A percentile compares a stretch with the other conserved stretches of the same genome.
Evolutionary conservation across 2,888 invertebrate genomes (phyloP).

Genomic region (Cheilosia vernalis): DNA sequence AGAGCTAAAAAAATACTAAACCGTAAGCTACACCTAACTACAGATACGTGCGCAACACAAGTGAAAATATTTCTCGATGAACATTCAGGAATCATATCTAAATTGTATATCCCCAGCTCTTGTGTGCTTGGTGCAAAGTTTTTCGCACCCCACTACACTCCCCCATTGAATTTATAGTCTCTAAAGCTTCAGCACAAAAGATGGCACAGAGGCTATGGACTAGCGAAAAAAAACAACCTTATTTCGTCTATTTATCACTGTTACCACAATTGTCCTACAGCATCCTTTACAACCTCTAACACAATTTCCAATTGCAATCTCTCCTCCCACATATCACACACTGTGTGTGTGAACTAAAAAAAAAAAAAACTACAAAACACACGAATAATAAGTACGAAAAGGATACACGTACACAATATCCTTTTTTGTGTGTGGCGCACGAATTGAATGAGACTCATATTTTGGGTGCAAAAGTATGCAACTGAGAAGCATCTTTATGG

Average conservation of each 20-base stretch:
- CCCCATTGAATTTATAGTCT: conserved; percentile 50
- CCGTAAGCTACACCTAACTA: conserved; percentile 23
- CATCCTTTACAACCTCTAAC: conserved; percentile 69
- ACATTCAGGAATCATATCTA: conserved; percentile 69
- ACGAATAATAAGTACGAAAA: conserved; percentile 26
- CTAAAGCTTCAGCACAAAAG: conserved; percentile 30
- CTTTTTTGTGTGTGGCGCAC: conserved; percentile 3
- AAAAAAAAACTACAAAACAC: conserved; percentile 20
- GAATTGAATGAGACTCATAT: conserved; percentile 46
- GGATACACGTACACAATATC: conserved; percentile 5
- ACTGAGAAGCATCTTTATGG: conserved; percentile 46
- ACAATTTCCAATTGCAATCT: conserved; percentile 66
- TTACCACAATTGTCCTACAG: conserved; percentile 69
- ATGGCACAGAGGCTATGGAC: not conserved
- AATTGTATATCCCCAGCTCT: conserved; percentile 57
- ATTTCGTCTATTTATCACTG: conserved; percentile 71
- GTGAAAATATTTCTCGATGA: conserved; percentile 68
- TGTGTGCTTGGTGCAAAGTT: conserved; percentile 11
- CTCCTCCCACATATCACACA: conserved; percentile 20
- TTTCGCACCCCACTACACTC: not conserved
- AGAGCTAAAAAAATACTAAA: conserved; percentile 5
- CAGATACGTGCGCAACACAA: conserved; percentile 38
- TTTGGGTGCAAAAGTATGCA: conserved; percentile 47
- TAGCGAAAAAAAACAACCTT: conserved; percentile 21
- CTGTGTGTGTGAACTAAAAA: not conserved